Base-by-base conservation (phyloP, 1,140 invertebrate species). In the Diploscapter pachys region DNA sequence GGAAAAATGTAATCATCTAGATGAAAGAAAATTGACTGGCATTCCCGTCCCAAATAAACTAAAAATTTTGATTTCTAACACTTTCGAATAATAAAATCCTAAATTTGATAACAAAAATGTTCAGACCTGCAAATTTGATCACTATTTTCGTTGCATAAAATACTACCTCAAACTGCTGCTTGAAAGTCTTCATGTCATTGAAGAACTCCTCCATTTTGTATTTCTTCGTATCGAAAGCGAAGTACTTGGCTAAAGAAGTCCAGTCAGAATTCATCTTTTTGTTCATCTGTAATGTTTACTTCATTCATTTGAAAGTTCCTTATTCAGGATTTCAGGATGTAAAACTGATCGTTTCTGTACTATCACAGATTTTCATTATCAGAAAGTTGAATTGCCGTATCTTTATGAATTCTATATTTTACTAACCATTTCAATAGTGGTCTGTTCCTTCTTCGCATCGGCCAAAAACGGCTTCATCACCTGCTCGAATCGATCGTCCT, bases 151-250 rank as follows among this genome's bases (percentile, higher is more conserved):
- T 31, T 31, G 31, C 31, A 31, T 31, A 31, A 31, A 31, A 31
- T 31, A 31, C 90, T 87, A 94, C 92, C 81, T 90, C 86, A 86
- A 97, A 98, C 51, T 91, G 90, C 85, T 95, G 93, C 86, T 95
- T 96, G 85, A 99, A 99, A 1, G 90, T 91, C 87, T 96, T 97
- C 63, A 98, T 90, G 83, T 99, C 96, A 0, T 89, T 89, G 86
- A 98, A 97, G 88, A 98, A 97, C 85, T 98, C 95, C 82, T 98
- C 95, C 71, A 97, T 90, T 0, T 91, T 91, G 84, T 97, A 98
- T 86, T 98, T 98, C 77, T 91, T 91, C 11, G 91, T 91, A 84
- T 98, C 95, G 87, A 98, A 98, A 3, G 91, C 90, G 86, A 91
- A 98, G 86, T 92, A 98, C 83, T 96, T 94, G 0, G 93, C 90